Evolutionary conservation across 2,113 vertebrate genomes (phyloP).

Genomic region (Thinocorus orbignyianus): DNA sequence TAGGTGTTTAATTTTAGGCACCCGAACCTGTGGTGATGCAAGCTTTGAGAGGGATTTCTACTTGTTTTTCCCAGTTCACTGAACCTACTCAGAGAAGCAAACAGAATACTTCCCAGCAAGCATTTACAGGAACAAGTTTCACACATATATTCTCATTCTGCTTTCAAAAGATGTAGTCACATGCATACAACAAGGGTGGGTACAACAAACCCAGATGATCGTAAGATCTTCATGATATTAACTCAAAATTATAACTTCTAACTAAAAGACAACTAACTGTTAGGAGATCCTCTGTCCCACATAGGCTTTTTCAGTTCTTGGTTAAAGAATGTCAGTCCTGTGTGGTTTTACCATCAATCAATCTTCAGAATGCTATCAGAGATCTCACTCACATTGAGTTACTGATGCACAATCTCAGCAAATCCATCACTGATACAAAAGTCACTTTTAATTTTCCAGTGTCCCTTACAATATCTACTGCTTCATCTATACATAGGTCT

Average conservation of each 20-base stretch:
- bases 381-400: neutral
- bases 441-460: slow-evolving; percentile 24
- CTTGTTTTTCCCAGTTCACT: neutral
- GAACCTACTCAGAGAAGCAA: neutral
- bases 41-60: neutral
- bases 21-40: neutral
- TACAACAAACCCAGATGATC: neutral
- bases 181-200: neutral
- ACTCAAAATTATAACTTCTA: neutral
- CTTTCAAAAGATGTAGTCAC: neutral
- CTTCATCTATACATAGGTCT: neutral
- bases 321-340: neutral
- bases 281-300: neutral
- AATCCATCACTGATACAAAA: neutral
- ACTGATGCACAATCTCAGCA: neutral
- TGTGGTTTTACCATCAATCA: neutral
- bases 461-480: neutral
- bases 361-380: neutral
- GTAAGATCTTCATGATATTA: slow-evolving; percentile 9
- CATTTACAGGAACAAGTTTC: neutral
- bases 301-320: neutral
- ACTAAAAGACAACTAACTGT: neutral
- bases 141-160: neutral
- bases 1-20: neutral
- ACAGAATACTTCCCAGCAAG: neutral